A percentile compares a stretch with the other conserved stretches of the same genome.
Evolutionary conservation across 2,888 invertebrate genomes (phyloP).

Genomic region (Drosophila mayaguana): DNA sequence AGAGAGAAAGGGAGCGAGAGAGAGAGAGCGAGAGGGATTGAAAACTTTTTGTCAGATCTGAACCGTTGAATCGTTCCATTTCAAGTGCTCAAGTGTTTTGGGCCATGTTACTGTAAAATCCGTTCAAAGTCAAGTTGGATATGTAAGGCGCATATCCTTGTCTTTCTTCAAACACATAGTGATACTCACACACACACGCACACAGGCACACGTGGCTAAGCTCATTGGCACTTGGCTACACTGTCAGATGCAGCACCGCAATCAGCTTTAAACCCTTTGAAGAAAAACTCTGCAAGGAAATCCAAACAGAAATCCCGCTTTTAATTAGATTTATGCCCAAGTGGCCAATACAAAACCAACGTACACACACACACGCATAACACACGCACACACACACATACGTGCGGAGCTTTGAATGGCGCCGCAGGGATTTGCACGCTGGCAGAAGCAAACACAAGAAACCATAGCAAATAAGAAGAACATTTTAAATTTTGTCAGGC

Average conservation of each 20-base stretch:
- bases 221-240: constrained; percentile 38
- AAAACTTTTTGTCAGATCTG: constrained; percentile 24
- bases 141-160: constrained; percentile 55
- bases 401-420: constrained; percentile 16
- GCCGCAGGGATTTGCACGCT: constrained; percentile 39
- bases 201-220: constrained; percentile 18
- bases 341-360: constrained; percentile 57
- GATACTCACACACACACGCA: constrained; percentile 18
- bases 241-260: constrained; percentile 30
- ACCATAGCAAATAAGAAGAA: constrained; percentile 47
- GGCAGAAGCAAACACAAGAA: constrained; percentile 40
- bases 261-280: constrained; percentile 63
- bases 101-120: constrained; percentile 40
- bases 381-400: constrained; percentile 5
- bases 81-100: constrained; percentile 30
- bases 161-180: constrained; percentile 12
- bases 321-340: constrained; percentile 76
- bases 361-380: constrained; percentile 8
- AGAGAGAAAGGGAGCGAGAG: not conserved
- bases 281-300: constrained; percentile 42
- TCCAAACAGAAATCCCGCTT: constrained; percentile 62
- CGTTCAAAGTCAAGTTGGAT: constrained; percentile 41
- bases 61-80: constrained; percentile 26
- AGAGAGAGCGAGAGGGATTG: not conserved
- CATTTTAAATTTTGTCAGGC: constrained; percentile 30